Evolutionary conservation across 2,888 invertebrate species (phyloP), one percentile per base, ranked within the genome.

Genomic region (Zhuqinia jingwanae): DNA sequence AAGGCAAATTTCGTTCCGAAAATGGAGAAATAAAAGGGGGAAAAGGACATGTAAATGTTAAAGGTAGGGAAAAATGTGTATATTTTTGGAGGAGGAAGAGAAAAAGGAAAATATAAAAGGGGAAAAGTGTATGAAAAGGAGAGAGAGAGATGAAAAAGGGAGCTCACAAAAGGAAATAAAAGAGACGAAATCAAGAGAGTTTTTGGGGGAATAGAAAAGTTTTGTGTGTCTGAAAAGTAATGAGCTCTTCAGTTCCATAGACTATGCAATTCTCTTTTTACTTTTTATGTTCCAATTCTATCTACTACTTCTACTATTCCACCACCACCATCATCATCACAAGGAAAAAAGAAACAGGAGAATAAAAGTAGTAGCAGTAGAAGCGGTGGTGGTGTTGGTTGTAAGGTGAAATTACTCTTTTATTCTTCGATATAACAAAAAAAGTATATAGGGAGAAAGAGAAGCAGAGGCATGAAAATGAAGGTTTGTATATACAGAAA

Each of bases 191-290:
- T 76, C 76, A 77, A 68, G 77, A 68, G 83, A 84, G 83, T 77
- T n/a, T n/a, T n/a, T 84, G 65, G 83, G 83, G 83, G 83, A 84
- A 84, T 77, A 68, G 83, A 84, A 82, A 84, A 84, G 83, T 84
- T 84, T 84, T 84, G 77, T 84, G 65, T 77, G 83, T 77, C 77
- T 84, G 83, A 84, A 84, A 84, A 84, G 83, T 84, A 84, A 84
- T 84, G 83, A 77, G 83, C 77, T 84, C 83, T 84, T 84, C 83
- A 84, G 45, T 83, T 76, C 65, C 77, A 84, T 76, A 77, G 77
- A 77, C 83, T 76, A n/a, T n/a, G 20, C 56, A 76, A 75, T 30
- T 77, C 83, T 56, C 77, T 17, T 75, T 76, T 75, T 75, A 53
- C 25, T 60, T 58, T 63, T 45, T 45, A 45, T 65, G 22, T 79